Conservation (phyloP, 2,888 invertebrate species). For the Synergus gifuensis region DNA sequence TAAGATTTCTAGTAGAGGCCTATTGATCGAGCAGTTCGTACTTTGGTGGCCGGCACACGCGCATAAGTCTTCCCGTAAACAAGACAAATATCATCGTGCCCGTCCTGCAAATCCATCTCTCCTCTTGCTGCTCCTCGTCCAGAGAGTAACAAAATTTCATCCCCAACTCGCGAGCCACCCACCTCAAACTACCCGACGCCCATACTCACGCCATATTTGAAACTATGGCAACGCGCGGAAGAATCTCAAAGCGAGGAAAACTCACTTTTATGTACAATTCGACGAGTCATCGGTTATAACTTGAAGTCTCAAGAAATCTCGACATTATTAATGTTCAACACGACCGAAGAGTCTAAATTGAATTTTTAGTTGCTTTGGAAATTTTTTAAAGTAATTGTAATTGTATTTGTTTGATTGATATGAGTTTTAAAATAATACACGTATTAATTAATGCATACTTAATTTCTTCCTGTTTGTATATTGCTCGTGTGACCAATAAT, state of each 20-base stretch:
- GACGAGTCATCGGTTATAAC: constrained; percentile 23
- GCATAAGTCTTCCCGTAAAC: constrained; percentile 77
- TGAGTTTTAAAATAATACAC: constrained; percentile 1
- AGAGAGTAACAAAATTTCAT: constrained; percentile 47
- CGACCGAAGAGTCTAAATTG: background rate
- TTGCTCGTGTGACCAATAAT: constrained; percentile 30
- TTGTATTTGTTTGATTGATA: background rate
- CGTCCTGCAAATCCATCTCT: constrained; percentile 72
- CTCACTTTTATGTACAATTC: constrained; percentile 39
- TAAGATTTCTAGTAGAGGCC: constrained; percentile 74
- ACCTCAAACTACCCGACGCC: constrained; percentile 46
- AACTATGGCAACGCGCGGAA: constrained; percentile 58
- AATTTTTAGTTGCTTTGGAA: background rate
- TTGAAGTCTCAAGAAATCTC: constrained; percentile 31
- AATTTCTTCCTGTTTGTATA: constrained; percentile 3
- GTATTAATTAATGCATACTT: constrained; percentile 23
- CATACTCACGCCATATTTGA: constrained; percentile 54
- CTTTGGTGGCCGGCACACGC: constrained; percentile 68
- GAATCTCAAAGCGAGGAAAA: constrained; percentile 40
- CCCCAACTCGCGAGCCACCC: constrained; percentile 30
- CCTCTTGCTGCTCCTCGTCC: constrained; percentile 59
- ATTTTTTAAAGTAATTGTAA: no score
- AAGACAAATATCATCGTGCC: constrained; percentile 77
- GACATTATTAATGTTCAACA: background rate
- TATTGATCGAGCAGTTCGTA: constrained; percentile 69